These are phyloP conservation scores for Phylloscopus collybita DNA, from an alignment of 2,797 vertebrate genomes.

Conservation along the genomic window DNA sequence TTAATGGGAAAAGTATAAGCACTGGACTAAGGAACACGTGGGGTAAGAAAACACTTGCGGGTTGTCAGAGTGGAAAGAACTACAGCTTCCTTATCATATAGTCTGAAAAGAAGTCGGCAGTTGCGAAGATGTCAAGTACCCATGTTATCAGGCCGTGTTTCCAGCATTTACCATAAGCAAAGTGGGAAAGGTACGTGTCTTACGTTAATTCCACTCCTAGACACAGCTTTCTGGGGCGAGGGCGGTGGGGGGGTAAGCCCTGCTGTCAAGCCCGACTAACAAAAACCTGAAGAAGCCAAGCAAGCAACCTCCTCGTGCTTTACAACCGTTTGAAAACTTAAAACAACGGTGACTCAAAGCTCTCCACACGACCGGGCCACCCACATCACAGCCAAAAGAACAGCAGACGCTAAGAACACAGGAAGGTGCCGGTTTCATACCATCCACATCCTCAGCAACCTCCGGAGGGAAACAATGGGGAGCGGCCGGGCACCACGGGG, in stretches of 20 bases:
- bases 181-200: background rate
- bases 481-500: background rate
- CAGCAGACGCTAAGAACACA: background rate
- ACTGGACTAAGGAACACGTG: background rate
- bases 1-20: background rate
- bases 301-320: background rate
- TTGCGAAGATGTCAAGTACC: background rate
- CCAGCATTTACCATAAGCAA: background rate
- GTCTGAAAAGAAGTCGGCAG: background rate
- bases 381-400: background rate
- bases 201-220: background rate
- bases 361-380: background rate
- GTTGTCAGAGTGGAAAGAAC: fast-evolving
- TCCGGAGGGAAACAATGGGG: background rate
- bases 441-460: background rate
- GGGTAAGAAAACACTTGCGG: background rate
- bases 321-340: background rate
- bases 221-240: background rate
- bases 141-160: background rate
- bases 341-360: background rate
- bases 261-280: too few species aligned
- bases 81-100: background rate
- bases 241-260: background rate
- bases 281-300: background rate
- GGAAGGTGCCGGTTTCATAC: background rate